Conservation (phyloP, 1,140 invertebrate species). For the Pachypsylla venusta region DNA sequence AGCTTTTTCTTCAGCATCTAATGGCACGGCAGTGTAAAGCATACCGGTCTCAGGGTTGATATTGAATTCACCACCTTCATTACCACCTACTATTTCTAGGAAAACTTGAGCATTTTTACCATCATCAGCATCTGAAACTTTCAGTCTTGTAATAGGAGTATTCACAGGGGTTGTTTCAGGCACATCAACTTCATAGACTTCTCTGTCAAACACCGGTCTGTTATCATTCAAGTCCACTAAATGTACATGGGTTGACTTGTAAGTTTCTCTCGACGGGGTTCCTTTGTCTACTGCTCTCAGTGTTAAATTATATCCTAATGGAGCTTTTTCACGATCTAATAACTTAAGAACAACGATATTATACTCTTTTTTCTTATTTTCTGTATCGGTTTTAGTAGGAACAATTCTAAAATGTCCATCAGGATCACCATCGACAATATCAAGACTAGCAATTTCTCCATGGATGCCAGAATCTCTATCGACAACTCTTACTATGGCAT, state of each 20-base stretch:
- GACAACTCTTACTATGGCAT: slow-evolving; percentile 71
- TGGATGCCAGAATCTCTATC: slow-evolving; percentile 69
- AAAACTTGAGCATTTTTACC: slow-evolving; percentile 68
- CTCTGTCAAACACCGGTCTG: slow-evolving; percentile 70
- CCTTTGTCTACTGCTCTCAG: slow-evolving; percentile 71
- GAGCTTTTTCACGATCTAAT: slow-evolving; percentile 55
- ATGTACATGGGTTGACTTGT: slow-evolving; percentile 55
- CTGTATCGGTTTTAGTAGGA: slow-evolving; percentile 30
- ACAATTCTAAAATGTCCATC: slow-evolving; percentile 69
- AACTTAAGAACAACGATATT: slow-evolving; percentile 60
- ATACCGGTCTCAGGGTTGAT: slow-evolving; percentile 80
- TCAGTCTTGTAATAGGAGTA: slow-evolving; percentile 70
- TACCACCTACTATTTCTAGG: slow-evolving; percentile 80
- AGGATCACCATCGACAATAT: slow-evolving; percentile 76
- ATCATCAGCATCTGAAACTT: slow-evolving; percentile 69
- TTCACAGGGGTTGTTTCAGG: slow-evolving; percentile 76
- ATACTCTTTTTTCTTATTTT: slow-evolving; percentile 43
- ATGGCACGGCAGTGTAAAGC: slow-evolving; percentile 60
- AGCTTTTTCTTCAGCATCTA: slow-evolving; percentile 79
- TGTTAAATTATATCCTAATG: slow-evolving; percentile 71
- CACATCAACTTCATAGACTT: slow-evolving; percentile 74
- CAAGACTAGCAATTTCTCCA: slow-evolving; percentile 64
- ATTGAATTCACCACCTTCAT: slow-evolving; percentile 73
- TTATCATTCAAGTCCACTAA: slow-evolving; percentile 73
- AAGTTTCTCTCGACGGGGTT: slow-evolving; percentile 54